phyloP scores from a whole-genome alignment of 2,797 vertebrate species.

The Takifugu ocellatus region DNA sequence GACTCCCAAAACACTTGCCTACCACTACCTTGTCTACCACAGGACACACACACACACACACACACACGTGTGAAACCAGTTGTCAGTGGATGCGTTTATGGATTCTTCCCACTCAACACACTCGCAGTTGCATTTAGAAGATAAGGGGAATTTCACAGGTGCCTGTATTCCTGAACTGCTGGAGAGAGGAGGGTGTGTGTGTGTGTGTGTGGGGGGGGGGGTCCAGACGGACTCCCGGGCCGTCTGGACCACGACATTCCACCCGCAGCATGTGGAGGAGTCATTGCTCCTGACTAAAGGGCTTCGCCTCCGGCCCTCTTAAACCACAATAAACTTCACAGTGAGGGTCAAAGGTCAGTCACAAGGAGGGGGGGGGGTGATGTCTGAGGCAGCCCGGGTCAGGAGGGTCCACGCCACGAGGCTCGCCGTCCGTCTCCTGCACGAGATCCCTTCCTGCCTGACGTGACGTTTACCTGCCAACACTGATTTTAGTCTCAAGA shows the following conservation, averaged over 20 bases:
- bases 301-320: conserved; percentile 18
- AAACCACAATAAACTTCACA: conserved; percentile 26
- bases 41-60: too few relatives aligned
- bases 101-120: background rate
- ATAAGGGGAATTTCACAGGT: conserved; percentile 57
- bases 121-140: conserved; percentile 24
- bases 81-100: background rate
- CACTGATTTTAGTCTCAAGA: background rate
- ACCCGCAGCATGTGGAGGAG: conserved; percentile 52
- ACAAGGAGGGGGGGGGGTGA: conserved; percentile 28
- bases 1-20: too few relatives aligned
- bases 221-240: conserved; percentile 12
- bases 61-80: background rate
- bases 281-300: conserved; percentile 43
- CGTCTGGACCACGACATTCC: conserved; percentile 54
- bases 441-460: conserved; percentile 26
- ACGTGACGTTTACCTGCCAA: background rate
- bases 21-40: too few relatives aligned
- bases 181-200: background rate
- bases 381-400: conserved; percentile 40
- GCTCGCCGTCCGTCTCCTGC: conserved; percentile 11
- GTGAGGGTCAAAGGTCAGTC: conserved; percentile 14
- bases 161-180: conserved; percentile 45
- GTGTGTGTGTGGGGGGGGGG: background rate
- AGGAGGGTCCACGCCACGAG: conserved; percentile 9